A percentile compares a stretch with the other conserved stretches of the same genome.
Conservation (phyloP, 2,797 vertebrate genomes). For the Crocidura indochinensis region DNA sequence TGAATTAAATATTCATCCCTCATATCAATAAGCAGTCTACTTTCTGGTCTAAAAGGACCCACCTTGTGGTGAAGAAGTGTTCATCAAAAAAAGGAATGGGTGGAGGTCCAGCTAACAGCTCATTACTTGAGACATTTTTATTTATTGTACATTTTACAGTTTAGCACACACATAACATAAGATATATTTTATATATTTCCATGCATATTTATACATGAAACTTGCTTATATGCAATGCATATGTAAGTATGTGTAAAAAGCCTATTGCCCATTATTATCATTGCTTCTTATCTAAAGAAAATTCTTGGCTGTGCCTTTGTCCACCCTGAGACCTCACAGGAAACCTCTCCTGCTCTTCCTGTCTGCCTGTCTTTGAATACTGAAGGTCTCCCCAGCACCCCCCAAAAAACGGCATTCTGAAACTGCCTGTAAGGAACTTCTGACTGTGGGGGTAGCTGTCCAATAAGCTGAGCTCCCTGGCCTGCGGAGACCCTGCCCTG, state of each 20-base stretch:
- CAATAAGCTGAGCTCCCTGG: too few species aligned
- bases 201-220: background rate
- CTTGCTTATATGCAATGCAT: background rate
- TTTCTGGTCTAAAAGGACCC: background rate
- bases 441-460: too few species aligned
- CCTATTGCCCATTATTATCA: background rate
- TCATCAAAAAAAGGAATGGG: slow-evolving; percentile 24
- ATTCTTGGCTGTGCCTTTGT: too few species aligned
- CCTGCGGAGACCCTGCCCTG: too few species aligned
- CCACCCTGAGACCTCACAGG: too few species aligned
- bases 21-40: background rate
- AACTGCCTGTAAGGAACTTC: too few species aligned
- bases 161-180: background rate
- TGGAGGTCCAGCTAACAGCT: background rate
- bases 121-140: too few species aligned
- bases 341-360: too few species aligned
- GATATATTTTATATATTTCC: background rate
- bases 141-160: background rate
- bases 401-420: too few species aligned
- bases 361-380: too few species aligned
- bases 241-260: background rate
- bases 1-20: background rate
- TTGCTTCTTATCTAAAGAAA: background rate
- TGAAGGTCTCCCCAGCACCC: too few species aligned
- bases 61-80: background rate